These are phyloP conservation scores for Motacilla tschutschensis DNA, from an alignment of 2,113 vertebrate genomes.

Conservation along the genomic window DNA sequence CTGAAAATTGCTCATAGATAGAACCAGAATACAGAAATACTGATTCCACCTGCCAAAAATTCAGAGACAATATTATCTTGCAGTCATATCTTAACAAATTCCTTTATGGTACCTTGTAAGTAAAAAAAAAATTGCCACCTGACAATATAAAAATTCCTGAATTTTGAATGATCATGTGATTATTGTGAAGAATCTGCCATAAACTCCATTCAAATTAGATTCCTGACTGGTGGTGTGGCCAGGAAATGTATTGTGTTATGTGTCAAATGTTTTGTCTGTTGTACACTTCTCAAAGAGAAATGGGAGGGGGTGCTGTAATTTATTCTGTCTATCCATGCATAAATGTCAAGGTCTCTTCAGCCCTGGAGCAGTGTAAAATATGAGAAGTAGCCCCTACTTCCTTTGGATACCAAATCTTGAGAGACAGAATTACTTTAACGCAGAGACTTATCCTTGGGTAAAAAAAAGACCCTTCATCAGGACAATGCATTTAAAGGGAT, in stretches of 20 bases:
- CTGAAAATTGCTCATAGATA: background rate
- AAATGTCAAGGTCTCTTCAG: background rate
- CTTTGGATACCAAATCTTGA: background rate
- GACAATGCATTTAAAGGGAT: background rate
- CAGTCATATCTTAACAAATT: background rate
- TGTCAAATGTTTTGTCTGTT: background rate
- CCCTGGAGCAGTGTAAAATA: background rate
- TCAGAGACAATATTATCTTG: background rate
- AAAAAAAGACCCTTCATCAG: background rate
- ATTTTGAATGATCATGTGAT: background rate
- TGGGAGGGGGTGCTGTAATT: background rate
- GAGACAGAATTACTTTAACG: background rate
- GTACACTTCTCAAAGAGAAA: background rate
- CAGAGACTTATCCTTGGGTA: background rate
- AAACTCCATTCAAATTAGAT: background rate
- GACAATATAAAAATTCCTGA: background rate
- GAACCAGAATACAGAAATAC: background rate
- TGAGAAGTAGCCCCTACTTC: background rate
- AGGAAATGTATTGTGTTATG: background rate
- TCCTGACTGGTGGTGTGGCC: background rate
- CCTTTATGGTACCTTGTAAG: background rate
- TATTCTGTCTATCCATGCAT: background rate
- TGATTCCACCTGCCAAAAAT: background rate
- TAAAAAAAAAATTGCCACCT: background rate
- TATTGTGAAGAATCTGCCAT: background rate